Conservation (phyloP, 2,888 invertebrate genomes). For the Blastobasis adustella region DNA sequence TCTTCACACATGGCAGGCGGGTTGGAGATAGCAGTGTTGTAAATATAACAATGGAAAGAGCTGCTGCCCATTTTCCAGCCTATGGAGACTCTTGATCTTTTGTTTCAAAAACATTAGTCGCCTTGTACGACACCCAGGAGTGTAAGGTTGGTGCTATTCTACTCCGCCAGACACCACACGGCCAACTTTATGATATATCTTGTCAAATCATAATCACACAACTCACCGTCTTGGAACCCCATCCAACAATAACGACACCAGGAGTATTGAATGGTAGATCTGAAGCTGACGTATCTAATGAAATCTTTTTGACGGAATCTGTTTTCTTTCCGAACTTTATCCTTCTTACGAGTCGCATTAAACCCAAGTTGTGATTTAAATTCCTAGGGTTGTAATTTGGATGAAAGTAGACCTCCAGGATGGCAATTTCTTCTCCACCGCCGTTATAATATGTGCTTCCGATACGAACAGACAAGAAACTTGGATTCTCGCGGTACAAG, state of each 20-base stretch:
- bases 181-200: too few relatives aligned
- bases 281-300: conserved; percentile 30
- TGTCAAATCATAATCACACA: too few relatives aligned
- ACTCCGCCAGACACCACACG: too few relatives aligned
- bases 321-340: conserved; percentile 22
- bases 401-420: conserved; percentile 52
- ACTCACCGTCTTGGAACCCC: conserved; percentile 48
- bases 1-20: too few relatives aligned
- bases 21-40: too few relatives aligned
- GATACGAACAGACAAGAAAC: conserved; percentile 45
- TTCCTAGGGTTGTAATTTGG: conserved; percentile 45
- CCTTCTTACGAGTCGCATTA: conserved; percentile 35
- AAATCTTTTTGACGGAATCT: conserved; percentile 37
- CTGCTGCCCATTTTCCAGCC: too few relatives aligned
- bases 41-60: too few relatives aligned
- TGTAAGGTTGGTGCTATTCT: too few relatives aligned
- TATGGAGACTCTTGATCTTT: too few relatives aligned
- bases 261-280: conserved; percentile 29
- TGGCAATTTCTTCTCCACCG: conserved; percentile 42
- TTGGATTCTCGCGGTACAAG: conserved; percentile 55
- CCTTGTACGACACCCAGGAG: too few relatives aligned
- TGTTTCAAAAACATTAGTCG: too few relatives aligned
- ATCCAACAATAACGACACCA: conserved; percentile 48
- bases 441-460: conserved; percentile 44
- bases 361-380: conserved; percentile 43